phyloP scores from a whole-genome alignment of 2,888 invertebrate species.

The Agrochola lota region DNA sequence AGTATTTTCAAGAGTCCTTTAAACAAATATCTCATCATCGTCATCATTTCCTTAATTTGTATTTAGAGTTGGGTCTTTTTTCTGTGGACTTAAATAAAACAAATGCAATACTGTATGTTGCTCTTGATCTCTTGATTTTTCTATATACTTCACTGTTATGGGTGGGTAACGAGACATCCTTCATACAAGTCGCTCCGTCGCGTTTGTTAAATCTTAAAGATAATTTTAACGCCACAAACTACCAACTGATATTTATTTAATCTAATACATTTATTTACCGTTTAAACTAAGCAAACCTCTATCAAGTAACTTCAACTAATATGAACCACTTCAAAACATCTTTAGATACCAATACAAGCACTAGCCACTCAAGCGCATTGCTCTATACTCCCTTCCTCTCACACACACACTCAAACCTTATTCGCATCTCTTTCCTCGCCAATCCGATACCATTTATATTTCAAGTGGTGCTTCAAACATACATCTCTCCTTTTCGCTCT shows the following conservation, averaged over 20 bases:
- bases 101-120: not conserved
- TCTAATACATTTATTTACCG: conserved; percentile 43
- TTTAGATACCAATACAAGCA: conserved; percentile 60
- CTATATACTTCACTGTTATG: conserved; percentile 18
- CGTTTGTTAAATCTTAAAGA: conserved; percentile 29
- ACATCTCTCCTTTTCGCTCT: conserved; percentile 75
- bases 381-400: conserved; percentile 45
- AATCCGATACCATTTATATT: conserved; percentile 89
- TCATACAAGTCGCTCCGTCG: not conserved
- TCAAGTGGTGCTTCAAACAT: conserved; percentile 81
- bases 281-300: conserved; percentile 40
- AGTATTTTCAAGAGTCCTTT: too few relatives aligned
- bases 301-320: conserved; percentile 57
- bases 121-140: conserved; percentile 16
- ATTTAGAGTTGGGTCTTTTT: too few relatives aligned
- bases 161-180: not conserved
- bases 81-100: not conserved
- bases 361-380: conserved; percentile 69
- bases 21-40: too few relatives aligned
- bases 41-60: too few relatives aligned
- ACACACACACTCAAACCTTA: conserved; percentile 49
- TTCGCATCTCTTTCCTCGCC: conserved; percentile 71
- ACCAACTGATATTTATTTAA: conserved; percentile 44
- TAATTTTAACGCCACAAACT: conserved; percentile 25
- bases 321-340: conserved; percentile 56